A percentile compares a stretch with the other conserved stretches of the same genome.
These are phyloP conservation scores for Crioceris asparagi DNA, from an alignment of 2,888 invertebrate genomes.

Conservation along the genomic window DNA sequence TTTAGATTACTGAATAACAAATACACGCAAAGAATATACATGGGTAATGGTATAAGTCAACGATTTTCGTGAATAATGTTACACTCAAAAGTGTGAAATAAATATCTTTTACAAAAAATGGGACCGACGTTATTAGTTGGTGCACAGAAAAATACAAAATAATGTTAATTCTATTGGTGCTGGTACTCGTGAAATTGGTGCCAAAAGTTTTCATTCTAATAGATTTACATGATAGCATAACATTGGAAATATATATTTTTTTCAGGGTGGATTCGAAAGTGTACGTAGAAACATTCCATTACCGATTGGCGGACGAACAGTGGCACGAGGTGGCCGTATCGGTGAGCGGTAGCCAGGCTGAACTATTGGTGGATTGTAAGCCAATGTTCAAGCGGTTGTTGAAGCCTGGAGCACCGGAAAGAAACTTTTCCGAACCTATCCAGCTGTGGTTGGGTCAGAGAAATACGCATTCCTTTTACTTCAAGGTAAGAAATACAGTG, in stretches of 20 bases:
- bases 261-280: constrained; percentile 41
- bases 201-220: too few species aligned
- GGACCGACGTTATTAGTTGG: too few species aligned
- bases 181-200: too few species aligned
- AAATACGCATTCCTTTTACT: constrained; percentile 68
- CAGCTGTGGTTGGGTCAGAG: constrained; percentile 83
- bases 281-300: constrained; percentile 78
- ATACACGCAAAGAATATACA: too few species aligned
- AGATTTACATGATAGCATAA: background rate
- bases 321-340: constrained; percentile 83
- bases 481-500: constrained; percentile 71
- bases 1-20: too few species aligned
- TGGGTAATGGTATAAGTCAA: too few species aligned
- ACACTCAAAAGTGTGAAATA: too few species aligned
- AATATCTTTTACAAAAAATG: too few species aligned
- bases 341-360: constrained; percentile 73
- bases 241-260: background rate
- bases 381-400: constrained; percentile 72
- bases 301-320: constrained; percentile 73
- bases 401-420: constrained; percentile 57
- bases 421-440: constrained; percentile 63
- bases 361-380: constrained; percentile 79
- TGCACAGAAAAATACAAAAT: too few species aligned
- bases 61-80: too few species aligned
- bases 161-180: too few species aligned